Evolutionary conservation across 2,888 invertebrate species (phyloP).

Genomic region (Trimorus sp.): DNA sequence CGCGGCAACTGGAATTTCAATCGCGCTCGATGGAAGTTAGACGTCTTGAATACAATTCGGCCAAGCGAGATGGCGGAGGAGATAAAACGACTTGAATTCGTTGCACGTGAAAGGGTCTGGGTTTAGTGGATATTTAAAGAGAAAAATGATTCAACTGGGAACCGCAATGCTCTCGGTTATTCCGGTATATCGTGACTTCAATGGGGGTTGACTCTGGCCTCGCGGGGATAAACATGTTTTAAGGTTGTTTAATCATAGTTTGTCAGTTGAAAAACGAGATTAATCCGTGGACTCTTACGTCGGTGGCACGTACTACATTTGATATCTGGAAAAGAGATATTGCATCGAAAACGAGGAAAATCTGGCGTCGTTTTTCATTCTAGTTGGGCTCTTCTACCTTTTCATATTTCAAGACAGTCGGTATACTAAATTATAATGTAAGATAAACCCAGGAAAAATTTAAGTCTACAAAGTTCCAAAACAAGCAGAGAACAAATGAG

Average conservation of each 20-base stretch:
- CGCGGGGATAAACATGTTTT: too few species aligned
- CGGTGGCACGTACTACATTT: too few species aligned
- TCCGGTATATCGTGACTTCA: background rate
- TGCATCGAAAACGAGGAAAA: too few species aligned
- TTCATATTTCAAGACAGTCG: too few species aligned
- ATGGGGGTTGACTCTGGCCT: background rate
- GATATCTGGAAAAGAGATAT: too few species aligned
- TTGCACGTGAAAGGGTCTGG: constrained; percentile 16
- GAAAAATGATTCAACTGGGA: constrained; percentile 17
- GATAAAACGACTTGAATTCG: constrained; percentile 27
- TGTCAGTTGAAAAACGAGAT: background rate
- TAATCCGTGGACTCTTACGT: background rate
- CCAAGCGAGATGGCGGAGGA: background rate
- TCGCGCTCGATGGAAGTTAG: constrained; percentile 21
- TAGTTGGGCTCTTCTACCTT: too few species aligned
- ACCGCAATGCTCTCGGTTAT: background rate
- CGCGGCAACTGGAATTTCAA: constrained; percentile 2
- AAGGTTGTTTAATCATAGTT: too few species aligned
- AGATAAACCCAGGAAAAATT: too few species aligned
- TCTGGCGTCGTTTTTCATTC: too few species aligned
- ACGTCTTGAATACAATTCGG: constrained; percentile 28
- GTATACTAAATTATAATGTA: too few species aligned
- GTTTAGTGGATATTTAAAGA: constrained; percentile 16
- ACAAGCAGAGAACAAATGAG: too few species aligned
- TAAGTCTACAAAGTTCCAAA: too few species aligned